Evolutionary conservation across 2,888 invertebrate species (phyloP), one percentile per base, ranked within the genome.

Genomic region (Pycnomerus fuliginosus): DNA sequence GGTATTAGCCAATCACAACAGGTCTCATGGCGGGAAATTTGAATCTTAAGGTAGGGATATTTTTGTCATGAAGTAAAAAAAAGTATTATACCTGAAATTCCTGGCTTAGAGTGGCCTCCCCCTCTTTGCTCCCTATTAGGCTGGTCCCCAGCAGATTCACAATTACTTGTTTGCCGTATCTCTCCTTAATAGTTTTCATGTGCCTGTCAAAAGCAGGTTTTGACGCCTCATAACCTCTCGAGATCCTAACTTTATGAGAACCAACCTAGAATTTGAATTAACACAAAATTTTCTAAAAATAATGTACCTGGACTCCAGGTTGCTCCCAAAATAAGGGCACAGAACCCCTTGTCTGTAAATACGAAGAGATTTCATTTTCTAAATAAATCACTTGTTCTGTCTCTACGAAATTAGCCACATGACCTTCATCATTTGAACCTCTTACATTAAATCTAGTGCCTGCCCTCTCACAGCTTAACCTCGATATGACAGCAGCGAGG

Each of bases 331-430:
- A 99, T 13, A 99, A 75, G 1, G 99, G 98, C 1, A 99, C 95
- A 0, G 97, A 97, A 0, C 99, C 99, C 58, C 98, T 80, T 0
- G 94, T 94, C 74, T 92, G 91, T 7, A 99, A 76, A 67, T 88
- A 91, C 3, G 95, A 95, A 3, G 90, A 82, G 2, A 94, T 83
- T 65, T 91, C 87, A 62, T 93, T 89, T 68, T 98, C 97, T 60
- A 92, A 79, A 67, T 85, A 90, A 58, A 94, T 88, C 10, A 95
- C 90, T 77, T 99, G 99, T 74, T 99, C 99, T 1, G 99, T 99
- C 80, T 99, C 99, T 16, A 98, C 98, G 80, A 99, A 99, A 77
- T 99, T 99, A 1, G 99, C 99, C 10, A 99, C 99, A 76, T 96
- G 90, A 0, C 99, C 99, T 70, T 96, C 94, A 75, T 99, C 99